A percentile compares a stretch with the other conserved stretches of the same genome.
These are phyloP conservation scores for Drosophila quinaria DNA, from an alignment of 2,888 invertebrate genomes.

Conservation along the genomic window DNA sequence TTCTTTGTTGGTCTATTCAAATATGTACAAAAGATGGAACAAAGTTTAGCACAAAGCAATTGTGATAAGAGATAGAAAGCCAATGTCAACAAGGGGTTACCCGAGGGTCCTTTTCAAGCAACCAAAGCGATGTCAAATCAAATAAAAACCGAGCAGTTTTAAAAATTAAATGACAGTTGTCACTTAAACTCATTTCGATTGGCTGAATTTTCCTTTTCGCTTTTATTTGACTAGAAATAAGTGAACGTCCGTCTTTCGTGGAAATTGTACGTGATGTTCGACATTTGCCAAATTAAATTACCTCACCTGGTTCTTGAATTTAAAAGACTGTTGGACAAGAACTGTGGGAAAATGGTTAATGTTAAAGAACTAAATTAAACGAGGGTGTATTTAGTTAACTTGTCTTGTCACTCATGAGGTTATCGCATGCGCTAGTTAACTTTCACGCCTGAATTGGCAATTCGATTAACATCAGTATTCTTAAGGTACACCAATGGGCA, in stretches of 20 bases:
- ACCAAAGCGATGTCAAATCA: slow-evolving; percentile 22
- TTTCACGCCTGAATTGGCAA: slow-evolving; percentile 64
- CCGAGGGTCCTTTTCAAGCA: slow-evolving; percentile 1
- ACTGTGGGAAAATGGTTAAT: background rate
- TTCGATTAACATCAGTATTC: slow-evolving; percentile 62
- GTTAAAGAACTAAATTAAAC: background rate
- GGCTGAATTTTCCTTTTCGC: background rate
- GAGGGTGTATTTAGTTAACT: background rate
- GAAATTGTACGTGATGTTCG: background rate
- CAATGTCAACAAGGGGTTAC: background rate
- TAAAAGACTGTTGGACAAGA: background rate
- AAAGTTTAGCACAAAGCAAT: slow-evolving; percentile 18
- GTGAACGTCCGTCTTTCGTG: background rate
- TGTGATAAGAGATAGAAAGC: slow-evolving; percentile 23
- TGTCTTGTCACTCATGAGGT: slow-evolving; percentile 1
- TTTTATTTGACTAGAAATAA: background rate
- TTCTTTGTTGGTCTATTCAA: slow-evolving; percentile 14
- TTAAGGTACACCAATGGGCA: slow-evolving; percentile 4
- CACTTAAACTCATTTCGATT: slow-evolving; percentile 26
- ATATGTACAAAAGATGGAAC: slow-evolving; percentile 7
- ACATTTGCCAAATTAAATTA: slow-evolving; percentile 2
- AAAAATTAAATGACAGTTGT: slow-evolving; percentile 32
- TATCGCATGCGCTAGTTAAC: slow-evolving; percentile 24
- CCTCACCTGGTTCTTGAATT: background rate
- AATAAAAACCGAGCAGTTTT: slow-evolving; percentile 20